Evolutionary conservation across 2,888 invertebrate species (phyloP), one percentile per base, ranked within the genome.

Genomic region (Brachyptera risi): DNA sequence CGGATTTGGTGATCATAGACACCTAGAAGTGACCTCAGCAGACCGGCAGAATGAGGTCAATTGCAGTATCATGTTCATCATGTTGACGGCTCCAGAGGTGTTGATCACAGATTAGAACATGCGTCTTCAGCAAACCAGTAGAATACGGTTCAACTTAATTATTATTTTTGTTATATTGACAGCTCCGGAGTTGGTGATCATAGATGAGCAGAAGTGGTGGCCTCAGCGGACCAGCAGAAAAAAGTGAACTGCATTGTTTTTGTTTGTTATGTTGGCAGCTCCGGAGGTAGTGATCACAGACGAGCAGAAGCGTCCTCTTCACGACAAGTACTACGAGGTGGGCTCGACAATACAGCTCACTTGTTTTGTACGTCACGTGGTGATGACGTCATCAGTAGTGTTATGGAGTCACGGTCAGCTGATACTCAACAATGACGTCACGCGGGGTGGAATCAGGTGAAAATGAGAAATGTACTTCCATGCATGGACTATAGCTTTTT

Each of bases 171-270:
- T 40, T 3, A 61, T 27, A 67, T 65, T 71, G 70, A 1, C 75
- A 87, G 86, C 85, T 15, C 86, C 86, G 15, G 84, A 85, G 76
- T 84, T 86, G 17, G 81, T 82, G 76, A 85, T 87, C 67, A 82
- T 85, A 7, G 86, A 86, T 69, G 83, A 83, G 65, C 81, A 83
- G 50, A 86, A 85, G 0, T 80, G 80, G 0, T 80, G 80, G 5
- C 81, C 82, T 9, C 77, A 86, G n/a, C 73, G 79, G 85, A 83
- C 74, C 84, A 85, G 71, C 84, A 80, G 71, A 85, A 85, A 71
- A 85, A 86, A 69, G 84, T 84, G 0, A 86, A 85, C 69, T 85
- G 2, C 19, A 13, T 23, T 3, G 21, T 17, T n/a, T n/a, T n/a
- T 7, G 3, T 7, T 49, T 15, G n/a, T 40, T 3, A 61, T 27